These are phyloP conservation scores for Pachycephala philippinensis DNA, from an alignment of 2,113 vertebrate species.

Conservation along the genomic window DNA sequence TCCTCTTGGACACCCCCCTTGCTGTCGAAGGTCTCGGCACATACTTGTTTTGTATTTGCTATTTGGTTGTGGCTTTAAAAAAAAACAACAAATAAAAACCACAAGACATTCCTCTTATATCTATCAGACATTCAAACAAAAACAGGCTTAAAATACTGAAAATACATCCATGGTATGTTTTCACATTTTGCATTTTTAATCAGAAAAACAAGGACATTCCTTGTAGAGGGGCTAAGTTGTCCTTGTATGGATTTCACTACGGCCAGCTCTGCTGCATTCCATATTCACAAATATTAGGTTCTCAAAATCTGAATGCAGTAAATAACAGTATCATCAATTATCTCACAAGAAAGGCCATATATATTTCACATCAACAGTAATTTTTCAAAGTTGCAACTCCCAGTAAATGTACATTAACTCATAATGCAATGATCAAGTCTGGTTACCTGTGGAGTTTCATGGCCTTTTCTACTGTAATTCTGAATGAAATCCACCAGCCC, in stretches of 20 bases:
- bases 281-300: not conserved
- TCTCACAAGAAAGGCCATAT: not conserved
- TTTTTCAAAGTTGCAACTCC: not conserved
- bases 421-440: rapidly evolving
- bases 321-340: not conserved
- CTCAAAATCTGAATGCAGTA: not conserved
- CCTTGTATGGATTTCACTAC: not conserved
- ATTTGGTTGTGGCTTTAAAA: constrained; percentile 87
- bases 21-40: constrained; percentile 94
- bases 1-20: constrained; percentile 92
- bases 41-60: constrained; percentile 99
- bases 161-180: not conserved
- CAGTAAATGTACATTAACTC: not conserved
- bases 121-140: not conserved
- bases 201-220: not conserved
- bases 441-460: constrained; percentile 89
- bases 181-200: not conserved
- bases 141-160: not conserved
- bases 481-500: constrained; percentile 97
- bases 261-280: not conserved
- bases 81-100: not conserved
- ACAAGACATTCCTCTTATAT: not conserved
- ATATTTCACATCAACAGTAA: not conserved
- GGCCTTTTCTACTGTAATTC: constrained; percentile 94
- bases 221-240: not conserved